phyloP scores from a whole-genome alignment of 2,797 vertebrate species.

The Epinephelus malabaricus region DNA sequence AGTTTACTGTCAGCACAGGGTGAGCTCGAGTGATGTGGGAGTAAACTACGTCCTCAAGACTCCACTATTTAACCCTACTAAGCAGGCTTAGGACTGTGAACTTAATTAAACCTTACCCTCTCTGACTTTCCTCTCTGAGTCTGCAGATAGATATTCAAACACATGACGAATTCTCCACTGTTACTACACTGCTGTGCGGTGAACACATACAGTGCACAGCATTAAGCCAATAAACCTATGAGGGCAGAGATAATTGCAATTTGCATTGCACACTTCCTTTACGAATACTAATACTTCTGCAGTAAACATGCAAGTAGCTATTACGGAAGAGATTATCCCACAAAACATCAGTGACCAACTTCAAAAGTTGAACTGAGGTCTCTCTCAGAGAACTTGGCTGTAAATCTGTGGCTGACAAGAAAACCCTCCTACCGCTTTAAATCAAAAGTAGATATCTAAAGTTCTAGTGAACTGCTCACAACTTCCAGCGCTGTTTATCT shows the following conservation, averaged over 20 bases:
- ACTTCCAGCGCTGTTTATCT: conserved; percentile 3
- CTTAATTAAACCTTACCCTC: conserved; percentile 53
- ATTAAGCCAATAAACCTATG: conserved; percentile 29
- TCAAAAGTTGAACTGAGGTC: conserved; percentile 13
- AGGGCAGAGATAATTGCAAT: conserved; percentile 15
- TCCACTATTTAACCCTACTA: conserved; percentile 44
- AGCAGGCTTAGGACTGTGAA: conserved; percentile 46
- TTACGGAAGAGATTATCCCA: conserved; percentile 15
- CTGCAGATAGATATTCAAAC: conserved; percentile 36
- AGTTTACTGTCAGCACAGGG: conserved; percentile 36
- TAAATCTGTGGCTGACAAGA: background rate
- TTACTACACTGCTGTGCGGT: conserved; percentile 16
- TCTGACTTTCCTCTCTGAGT: conserved; percentile 30
- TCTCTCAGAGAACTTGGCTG: background rate
- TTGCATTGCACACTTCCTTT: conserved; percentile 29
- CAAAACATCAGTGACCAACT: conserved; percentile 7
- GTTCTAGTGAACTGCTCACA: background rate
- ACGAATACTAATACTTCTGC: conserved; percentile 8
- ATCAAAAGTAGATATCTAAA: conserved; percentile 4
- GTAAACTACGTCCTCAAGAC: conserved; percentile 43
- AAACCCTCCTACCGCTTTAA: background rate
- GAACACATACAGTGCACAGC: conserved; percentile 2
- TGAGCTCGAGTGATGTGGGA: conserved; percentile 39
- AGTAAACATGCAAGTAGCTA: conserved; percentile 19
- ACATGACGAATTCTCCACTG: conserved; percentile 17